Conservation (phyloP, 2,113 vertebrate genomes). For the Hydrolagus affinis region DNA sequence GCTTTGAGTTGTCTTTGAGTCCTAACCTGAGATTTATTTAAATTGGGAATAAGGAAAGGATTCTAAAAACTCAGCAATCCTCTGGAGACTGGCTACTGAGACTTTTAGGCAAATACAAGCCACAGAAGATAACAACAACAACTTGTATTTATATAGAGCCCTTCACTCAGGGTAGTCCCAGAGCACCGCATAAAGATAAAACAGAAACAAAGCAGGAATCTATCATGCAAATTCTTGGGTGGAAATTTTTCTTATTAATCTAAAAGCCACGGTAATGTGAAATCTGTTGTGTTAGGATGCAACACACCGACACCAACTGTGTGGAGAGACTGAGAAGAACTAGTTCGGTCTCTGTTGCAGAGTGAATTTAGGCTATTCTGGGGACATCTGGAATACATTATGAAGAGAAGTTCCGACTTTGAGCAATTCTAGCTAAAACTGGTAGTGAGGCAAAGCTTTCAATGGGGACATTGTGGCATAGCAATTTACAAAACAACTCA, state of each 20-base stretch:
- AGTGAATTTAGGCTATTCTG: background rate
- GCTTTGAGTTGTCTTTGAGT: too few relatives aligned
- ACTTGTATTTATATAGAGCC: too few relatives aligned
- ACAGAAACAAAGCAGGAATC: too few relatives aligned
- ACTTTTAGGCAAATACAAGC: too few relatives aligned
- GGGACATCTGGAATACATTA: conserved; percentile 26
- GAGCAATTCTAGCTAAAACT: conserved; percentile 17
- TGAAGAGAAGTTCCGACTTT: conserved; percentile 17
- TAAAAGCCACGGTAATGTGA: background rate
- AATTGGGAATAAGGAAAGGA: too few relatives aligned
- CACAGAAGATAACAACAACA: too few relatives aligned
- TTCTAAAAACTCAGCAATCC: too few relatives aligned
- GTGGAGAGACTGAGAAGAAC: background rate
- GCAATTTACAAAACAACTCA: background rate
- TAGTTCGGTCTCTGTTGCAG: conserved; percentile 21
- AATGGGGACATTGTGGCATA: background rate
- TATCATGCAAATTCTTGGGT: too few relatives aligned
- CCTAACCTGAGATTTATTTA: too few relatives aligned
- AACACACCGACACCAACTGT: background rate
- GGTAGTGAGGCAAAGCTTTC: conserved; percentile 1
- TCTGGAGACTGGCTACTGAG: too few relatives aligned
- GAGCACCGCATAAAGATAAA: too few relatives aligned
- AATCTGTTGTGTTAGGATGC: conserved; percentile 19
- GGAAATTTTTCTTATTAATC: background rate
- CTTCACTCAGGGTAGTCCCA: too few relatives aligned